Evolutionary conservation across 1,140 invertebrate species (phyloP).

Genomic region (Reticulitermes speratus): DNA sequence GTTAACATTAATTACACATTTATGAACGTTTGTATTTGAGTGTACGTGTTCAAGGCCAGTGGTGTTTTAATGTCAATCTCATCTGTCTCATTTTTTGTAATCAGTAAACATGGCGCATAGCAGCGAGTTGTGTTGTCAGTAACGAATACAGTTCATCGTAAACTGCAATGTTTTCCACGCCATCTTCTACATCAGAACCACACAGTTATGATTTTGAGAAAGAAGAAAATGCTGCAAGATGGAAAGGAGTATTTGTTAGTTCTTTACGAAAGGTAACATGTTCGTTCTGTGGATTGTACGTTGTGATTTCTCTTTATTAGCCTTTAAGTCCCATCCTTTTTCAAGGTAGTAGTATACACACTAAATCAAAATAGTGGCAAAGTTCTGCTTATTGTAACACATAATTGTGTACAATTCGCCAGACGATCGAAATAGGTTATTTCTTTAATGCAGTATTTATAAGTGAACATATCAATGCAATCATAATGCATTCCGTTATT

Average conservation of each 20-base stretch:
- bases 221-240: slow-evolving; percentile 83
- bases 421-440: no score
- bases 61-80: slow-evolving; percentile 29
- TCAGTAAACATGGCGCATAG: slow-evolving; percentile 34
- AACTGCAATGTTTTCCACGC: slow-evolving; percentile 55
- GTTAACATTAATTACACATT: slow-evolving; percentile 4
- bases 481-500: no score
- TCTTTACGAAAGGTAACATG: slow-evolving; percentile 68
- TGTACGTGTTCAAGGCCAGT: slow-evolving; percentile 22
- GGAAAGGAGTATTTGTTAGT: slow-evolving; percentile 83
- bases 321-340: background rate
- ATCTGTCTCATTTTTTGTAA: slow-evolving; percentile 32
- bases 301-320: background rate
- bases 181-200: slow-evolving; percentile 57
- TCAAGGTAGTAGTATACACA: background rate
- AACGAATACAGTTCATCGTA: slow-evolving; percentile 21
- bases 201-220: slow-evolving; percentile 83
- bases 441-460: no score
- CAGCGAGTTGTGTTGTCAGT: slow-evolving; percentile 20
- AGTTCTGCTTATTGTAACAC: background rate
- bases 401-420: background rate
- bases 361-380: background rate
- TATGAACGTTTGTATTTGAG: background rate
- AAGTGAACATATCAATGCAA: no score
- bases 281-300: background rate